Base-by-base conservation (phyloP, 1,140 invertebrate species). In the Oscheius sp. region DNA sequence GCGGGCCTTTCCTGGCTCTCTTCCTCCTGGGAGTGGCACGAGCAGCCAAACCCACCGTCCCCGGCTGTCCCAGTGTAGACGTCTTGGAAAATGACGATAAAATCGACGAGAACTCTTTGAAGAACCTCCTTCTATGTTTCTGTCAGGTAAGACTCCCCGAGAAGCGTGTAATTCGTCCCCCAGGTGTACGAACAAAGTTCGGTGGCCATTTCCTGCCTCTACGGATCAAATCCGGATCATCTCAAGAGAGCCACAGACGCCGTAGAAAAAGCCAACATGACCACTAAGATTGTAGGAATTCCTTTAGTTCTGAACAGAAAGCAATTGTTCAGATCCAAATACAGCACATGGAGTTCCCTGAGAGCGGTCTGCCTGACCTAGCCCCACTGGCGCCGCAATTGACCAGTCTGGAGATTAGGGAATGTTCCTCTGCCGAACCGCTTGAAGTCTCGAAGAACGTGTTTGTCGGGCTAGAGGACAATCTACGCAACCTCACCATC, bases 341-440 rank as follows among this genome's bases (percentile, higher is more conserved):
- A 20, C 68, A 75, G 35, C 74, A 75, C 26, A 73, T 75, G 68
- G 68, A 75, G 55, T 75, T 75, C 42, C 68, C 62, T 3, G 45
- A 62, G 10, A 28, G 31, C 15, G 58, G 59, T 32, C n/a, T 75
- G n/a, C 52, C 61, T 10, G 49, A 72, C 18, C 46, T 71, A 18
- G 36, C 7, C n/a, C 61, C 34, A 31, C 23, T 74, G 3, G 68
- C 68, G 29, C 68, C 74, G 28, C 4, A 63, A 20, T 35, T 75
- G 1, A n/a, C 42, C 2, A 45, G 59, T 66, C 26, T 75, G 4
- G 65, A 71, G 26, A 75, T 75, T 31, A 18, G 69, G 35, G 68
- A 72, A 38, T 75, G 74, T 28, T 59, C 74, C 15, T 29, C 34
- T 2, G 20, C 36, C 3, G 66, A 62, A 4, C 46, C 49, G 18